Base-by-base conservation (phyloP, 2,888 invertebrate species). In the Beris morrisii region DNA sequence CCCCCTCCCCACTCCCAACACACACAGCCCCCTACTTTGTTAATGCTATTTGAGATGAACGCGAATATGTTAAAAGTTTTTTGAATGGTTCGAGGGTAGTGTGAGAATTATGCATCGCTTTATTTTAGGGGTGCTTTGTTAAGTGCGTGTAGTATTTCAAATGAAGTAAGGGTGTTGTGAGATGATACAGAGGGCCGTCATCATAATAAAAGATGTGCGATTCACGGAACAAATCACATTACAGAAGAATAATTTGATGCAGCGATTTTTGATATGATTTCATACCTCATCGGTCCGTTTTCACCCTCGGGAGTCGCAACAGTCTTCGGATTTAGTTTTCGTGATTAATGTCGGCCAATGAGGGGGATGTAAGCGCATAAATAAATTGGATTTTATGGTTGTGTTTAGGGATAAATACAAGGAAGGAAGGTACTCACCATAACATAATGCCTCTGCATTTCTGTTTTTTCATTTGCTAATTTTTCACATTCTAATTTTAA, bases 371-470 rank as follows among this genome's bases (percentile, higher is more conserved):
- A 50, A 50, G 28, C 15, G 50, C 12, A 48, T 15, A 43, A 44
- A 13, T 58, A 15, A 15, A 22, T 58, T 32, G 12, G 44, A 43
- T 15, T 31, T n/a, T 28, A 43, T n/a, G 38, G 11, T 31, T 12
- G 58, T 15, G 13, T 46, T 31, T 31, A 59, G 5, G 63, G 31
- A 50, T 69, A 71, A 68, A 71, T 73, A 72, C 2, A 13, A 64
- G 43, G 55, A 46, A 55, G 31, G 68, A 64, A 64, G 55, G 69
- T 53, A 83, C 88, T 89, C 86, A 97, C 96, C 96, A 97, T 97
- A 76, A 97, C 96, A 86, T 97, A 97, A 86, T 97, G 96, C 83
- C 97, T 87, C 83, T 97, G 97, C 91, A 97, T 95, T 86, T 97
- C 96, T 75, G 96, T 97, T 85, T 97, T 97, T 84, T 97, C 97